Conservation (phyloP, 2,888 invertebrate species). For the Zelleria hepariella region DNA sequence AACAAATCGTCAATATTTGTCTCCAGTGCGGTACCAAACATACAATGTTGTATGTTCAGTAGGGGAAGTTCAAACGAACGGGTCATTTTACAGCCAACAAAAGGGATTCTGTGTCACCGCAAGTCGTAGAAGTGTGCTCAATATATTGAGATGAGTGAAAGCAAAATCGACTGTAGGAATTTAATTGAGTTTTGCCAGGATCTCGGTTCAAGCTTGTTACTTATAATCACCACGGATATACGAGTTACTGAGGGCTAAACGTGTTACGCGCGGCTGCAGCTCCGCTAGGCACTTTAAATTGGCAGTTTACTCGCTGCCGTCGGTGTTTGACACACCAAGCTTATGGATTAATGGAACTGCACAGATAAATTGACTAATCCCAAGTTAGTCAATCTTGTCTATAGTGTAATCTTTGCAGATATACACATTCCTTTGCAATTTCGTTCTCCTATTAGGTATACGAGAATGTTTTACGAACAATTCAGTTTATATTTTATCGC, state of each 20-base stretch:
- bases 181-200: background rate
- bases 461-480: background rate
- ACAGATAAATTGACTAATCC: constrained; percentile 9
- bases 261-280: background rate
- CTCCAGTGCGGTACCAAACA: too few species aligned
- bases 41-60: too few species aligned
- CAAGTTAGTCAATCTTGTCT: background rate
- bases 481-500: background rate
- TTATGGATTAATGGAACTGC: constrained; percentile 9
- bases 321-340: background rate
- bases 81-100: too few species aligned
- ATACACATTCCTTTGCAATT: background rate
- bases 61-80: too few species aligned
- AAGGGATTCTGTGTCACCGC: too few species aligned
- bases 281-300: background rate
- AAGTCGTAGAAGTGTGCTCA: too few species aligned
- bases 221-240: background rate
- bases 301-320: background rate
- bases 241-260: background rate
- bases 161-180: too few species aligned
- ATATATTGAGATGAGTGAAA: too few species aligned
- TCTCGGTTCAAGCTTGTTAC: background rate
- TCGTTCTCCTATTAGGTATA: background rate
- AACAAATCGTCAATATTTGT: too few species aligned
- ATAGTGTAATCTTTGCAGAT: background rate